phyloP scores from a whole-genome alignment of 2,888 invertebrate species.

The Drosophila prostipennis region DNA sequence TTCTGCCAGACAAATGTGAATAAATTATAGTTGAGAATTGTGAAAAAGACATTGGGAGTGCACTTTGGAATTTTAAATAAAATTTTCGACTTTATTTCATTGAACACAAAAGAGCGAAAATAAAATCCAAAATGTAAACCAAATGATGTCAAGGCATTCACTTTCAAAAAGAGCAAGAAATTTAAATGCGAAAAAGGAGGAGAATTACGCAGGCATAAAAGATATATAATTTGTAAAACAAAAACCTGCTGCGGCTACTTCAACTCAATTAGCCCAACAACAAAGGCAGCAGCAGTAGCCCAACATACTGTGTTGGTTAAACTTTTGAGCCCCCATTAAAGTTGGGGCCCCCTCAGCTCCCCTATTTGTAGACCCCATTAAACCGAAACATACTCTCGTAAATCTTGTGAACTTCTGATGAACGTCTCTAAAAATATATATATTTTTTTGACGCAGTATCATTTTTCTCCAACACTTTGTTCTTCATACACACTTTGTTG shows the following conservation, averaged over 20 bases:
- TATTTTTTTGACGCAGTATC: slow-evolving; percentile 7
- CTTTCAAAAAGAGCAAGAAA: slow-evolving; percentile 65
- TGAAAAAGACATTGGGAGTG: slow-evolving; percentile 7
- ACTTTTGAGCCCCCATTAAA: slow-evolving; percentile 39
- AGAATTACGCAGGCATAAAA: slow-evolving; percentile 34
- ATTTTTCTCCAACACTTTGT: slow-evolving; percentile 4
- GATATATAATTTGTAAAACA: slow-evolving; percentile 44
- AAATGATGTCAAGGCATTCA: slow-evolving; percentile 73
- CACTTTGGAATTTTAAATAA: slow-evolving; percentile 23
- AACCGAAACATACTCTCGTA: slow-evolving; percentile 22
- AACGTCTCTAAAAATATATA: slow-evolving; percentile 11
- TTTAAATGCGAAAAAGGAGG: slow-evolving; percentile 31
- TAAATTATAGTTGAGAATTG: slow-evolving; percentile 51
- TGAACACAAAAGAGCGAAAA: slow-evolving; percentile 16
- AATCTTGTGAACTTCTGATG: slow-evolving; percentile 27
- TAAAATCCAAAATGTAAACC: slow-evolving; percentile 21
- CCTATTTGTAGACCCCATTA: slow-evolving; percentile 21
- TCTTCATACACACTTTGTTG: slow-evolving; percentile 2
- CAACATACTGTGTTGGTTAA: slow-evolving; percentile 23
- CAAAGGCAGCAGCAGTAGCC: slow-evolving; percentile 5
- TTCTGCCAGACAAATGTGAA: slow-evolving; percentile 26
- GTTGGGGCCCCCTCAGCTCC: slow-evolving; percentile 1
- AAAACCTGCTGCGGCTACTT: slow-evolving; percentile 62
- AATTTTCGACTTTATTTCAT: slow-evolving; percentile 8
- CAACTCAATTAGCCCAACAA: slow-evolving; percentile 62